Conservation (phyloP, 2,113 vertebrate species). For the Megalops atlanticus region DNA sequence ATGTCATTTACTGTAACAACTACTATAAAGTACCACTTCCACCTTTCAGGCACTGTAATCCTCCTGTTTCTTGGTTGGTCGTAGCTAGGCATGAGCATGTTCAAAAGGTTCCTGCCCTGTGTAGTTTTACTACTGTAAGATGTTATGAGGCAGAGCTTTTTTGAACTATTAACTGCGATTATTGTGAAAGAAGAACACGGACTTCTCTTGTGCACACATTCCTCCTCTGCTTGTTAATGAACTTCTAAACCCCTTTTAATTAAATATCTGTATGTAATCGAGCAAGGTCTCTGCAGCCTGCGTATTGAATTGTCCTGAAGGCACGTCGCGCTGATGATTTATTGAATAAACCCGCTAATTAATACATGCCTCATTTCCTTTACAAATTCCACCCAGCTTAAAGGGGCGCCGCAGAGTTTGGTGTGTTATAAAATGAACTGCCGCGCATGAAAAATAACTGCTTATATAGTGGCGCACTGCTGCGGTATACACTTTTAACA, state of each 20-base stretch:
- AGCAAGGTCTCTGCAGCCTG: background rate
- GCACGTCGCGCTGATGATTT: background rate
- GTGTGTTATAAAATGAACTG: background rate
- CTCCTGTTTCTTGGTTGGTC: too few species aligned
- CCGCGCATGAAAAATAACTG: background rate
- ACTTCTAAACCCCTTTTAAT: constrained; percentile 12
- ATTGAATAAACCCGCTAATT: constrained; percentile 21
- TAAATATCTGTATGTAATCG: constrained; percentile 17
- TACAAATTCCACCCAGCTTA: constrained; percentile 10
- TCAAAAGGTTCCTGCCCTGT: too few species aligned
- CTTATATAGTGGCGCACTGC: background rate
- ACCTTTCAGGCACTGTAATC: too few species aligned
- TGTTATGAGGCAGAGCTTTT: too few species aligned
- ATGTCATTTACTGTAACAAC: too few species aligned
- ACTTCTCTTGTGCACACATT: background rate
- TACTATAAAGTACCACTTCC: too few species aligned
- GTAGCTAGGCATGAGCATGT: too few species aligned
- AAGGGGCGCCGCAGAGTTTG: background rate
- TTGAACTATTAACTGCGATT: too few species aligned
- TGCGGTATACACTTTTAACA: background rate
- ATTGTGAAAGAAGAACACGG: background rate
- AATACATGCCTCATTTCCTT: constrained; percentile 22
- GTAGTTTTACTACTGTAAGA: too few species aligned
- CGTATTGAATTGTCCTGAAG: constrained; percentile 20
- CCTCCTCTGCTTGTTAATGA: constrained; percentile 12